A percentile compares a stretch with the other conserved stretches of the same genome.
phyloP scores from a whole-genome alignment of 2,797 vertebrate genomes.

The Pipistrellus nathusii region DNA sequence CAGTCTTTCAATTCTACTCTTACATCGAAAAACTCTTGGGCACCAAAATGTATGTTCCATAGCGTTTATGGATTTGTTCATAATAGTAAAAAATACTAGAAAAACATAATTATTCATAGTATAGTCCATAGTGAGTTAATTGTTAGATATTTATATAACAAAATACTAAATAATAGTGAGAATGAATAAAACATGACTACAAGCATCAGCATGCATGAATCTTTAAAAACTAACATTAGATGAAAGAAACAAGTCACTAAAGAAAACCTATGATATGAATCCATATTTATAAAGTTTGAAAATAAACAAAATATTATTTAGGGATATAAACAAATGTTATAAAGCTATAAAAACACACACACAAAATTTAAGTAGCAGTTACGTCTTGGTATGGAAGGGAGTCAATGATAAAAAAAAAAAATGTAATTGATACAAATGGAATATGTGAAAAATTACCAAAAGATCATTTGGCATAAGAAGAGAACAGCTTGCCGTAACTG shows the following conservation, averaged over 20 bases:
- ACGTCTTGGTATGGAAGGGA: not conserved
- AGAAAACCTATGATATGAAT: not conserved
- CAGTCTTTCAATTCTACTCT: not conserved
- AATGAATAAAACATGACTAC: not conserved
- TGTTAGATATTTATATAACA: not conserved
- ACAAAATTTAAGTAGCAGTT: not conserved
- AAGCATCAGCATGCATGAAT: not conserved
- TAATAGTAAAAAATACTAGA: not conserved
- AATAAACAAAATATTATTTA: slow-evolving; percentile 26
- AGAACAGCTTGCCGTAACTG: not conserved
- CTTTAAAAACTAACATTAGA: slow-evolving; percentile 5
- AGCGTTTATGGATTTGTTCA: not conserved
- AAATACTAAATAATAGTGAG: slow-evolving; percentile 9
- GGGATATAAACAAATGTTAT: not conserved
- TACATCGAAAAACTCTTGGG: not conserved
- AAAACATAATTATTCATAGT: not conserved
- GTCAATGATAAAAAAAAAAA: not conserved
- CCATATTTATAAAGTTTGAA: not conserved
- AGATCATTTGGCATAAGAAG: not conserved
- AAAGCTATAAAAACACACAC: not conserved
- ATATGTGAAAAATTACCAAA: not conserved
- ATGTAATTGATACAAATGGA: not conserved
- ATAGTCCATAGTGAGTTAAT: not conserved
- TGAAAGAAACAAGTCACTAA: not conserved
- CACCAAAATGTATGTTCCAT: not conserved